Evolutionary conservation across 2,113 vertebrate genomes (phyloP), one percentile per base, ranked within the genome.

Genomic region (Platycercus adscitus): DNA sequence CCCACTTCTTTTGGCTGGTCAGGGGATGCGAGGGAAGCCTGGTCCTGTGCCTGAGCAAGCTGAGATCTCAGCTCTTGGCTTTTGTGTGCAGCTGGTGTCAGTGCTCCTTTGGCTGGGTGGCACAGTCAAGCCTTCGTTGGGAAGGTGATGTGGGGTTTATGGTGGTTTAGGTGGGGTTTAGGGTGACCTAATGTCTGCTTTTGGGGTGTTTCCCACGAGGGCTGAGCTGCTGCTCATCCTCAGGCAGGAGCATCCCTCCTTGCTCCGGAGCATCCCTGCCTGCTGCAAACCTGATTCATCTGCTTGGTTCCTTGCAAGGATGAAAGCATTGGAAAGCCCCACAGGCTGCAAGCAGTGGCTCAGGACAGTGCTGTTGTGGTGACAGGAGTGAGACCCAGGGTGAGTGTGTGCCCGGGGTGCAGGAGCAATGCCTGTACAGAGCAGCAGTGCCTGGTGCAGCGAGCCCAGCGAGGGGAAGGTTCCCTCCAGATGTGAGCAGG

Each of bases 401-500:
- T 3, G 5, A 47, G 60, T 0, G 17, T 11, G n/a, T 60, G n/a
- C 73, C 50, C 1, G 4, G 44, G 43, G 11, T 9, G 11, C 43
- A 35, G 61, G 41, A 39, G 63, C 12, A 9, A 19, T 50, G 49
- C n/a, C n/a, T 2, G 3, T 12, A 43, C 29, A 15, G 75, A 24
- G 86, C 71, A 53, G 86, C 82, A 7, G 52, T 37, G 65, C 77
- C 60, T 9, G 7, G 53, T 49, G 49, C 29, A 33, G 53, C 5
- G 29, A 55, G 29, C 53, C 53, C 53, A 46, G 69, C 37, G 13
- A 95, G 93, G 89, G 88, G 95, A 98, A 96, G 91, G 96, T 55
- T 71, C 96, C 91, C 81, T 97, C 97, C 98, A 97, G 98, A 97
- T 98, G 98, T 91, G 95, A 88, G 52, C 61, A 10, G 82, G 78